Percentiles rank a stretch among this genome's conserved stretches.
These are phyloP conservation scores for Corbicula japonica DNA, from an alignment of 2,888 invertebrate genomes.

Conservation along the genomic window DNA sequence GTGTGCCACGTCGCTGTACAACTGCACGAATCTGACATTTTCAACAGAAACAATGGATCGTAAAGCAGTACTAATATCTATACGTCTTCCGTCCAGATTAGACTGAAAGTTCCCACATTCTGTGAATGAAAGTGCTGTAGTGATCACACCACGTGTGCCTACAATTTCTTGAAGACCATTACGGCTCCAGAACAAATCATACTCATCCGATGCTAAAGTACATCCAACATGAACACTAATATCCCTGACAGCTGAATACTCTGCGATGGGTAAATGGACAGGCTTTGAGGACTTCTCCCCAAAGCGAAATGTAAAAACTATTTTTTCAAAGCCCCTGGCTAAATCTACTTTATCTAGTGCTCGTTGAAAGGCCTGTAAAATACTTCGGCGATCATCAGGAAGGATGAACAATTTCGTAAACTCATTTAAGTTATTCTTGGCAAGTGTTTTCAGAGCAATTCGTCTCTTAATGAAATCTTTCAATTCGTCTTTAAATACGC, in stretches of 20 bases:
- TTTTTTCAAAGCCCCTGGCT: background rate
- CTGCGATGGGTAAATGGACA: background rate
- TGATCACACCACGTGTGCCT: background rate
- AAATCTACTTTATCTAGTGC: background rate
- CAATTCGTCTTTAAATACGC: too few species aligned
- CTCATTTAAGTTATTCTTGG: slow-evolving; percentile 6
- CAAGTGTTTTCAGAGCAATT: slow-evolving; percentile 3
- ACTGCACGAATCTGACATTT: slow-evolving; percentile 2
- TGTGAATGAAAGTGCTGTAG: slow-evolving; percentile 6
- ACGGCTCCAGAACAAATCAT: slow-evolving; percentile 8
- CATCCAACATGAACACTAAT: slow-evolving; percentile 8
- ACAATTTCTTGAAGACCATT: slow-evolving; percentile 1
- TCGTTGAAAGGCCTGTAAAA: background rate
- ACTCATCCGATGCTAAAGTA: background rate
- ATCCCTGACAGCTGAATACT: background rate
- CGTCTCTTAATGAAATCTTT: background rate
- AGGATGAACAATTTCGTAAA: background rate
- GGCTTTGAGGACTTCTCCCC: slow-evolving; percentile 1
- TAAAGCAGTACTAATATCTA: background rate
- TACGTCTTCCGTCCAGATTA: slow-evolving; percentile 2
- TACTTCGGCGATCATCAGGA: background rate
- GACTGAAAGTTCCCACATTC: slow-evolving; percentile 8
- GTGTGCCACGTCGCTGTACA: slow-evolving; percentile 3
- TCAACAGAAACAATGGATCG: background rate
- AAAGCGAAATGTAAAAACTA: background rate